Evolutionary conservation across 1,140 invertebrate species (phyloP).

Genomic region (Hestina assimilis): DNA sequence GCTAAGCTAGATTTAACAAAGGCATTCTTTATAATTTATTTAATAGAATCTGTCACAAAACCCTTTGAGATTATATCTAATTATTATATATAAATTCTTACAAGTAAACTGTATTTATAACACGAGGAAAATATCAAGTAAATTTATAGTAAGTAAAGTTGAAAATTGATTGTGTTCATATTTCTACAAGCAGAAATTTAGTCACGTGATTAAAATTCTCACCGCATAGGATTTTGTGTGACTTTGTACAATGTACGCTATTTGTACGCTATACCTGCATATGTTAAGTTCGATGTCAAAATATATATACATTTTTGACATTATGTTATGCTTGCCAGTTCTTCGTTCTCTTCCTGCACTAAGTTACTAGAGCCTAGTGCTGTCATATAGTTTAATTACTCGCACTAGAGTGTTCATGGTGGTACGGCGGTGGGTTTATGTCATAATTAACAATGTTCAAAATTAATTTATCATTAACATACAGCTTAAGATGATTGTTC

Average conservation of each 20-base stretch:
- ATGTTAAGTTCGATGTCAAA: neutral
- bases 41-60: too few relatives aligned
- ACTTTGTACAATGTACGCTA: conserved; percentile 7
- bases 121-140: too few relatives aligned
- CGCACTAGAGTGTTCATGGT: conserved; percentile 60
- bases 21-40: too few relatives aligned
- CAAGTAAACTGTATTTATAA: too few relatives aligned
- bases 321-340: conserved; percentile 25
- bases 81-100: too few relatives aligned
- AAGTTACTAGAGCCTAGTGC: conserved; percentile 18
- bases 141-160: too few relatives aligned
- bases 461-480: conserved; percentile 12
- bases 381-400: conserved; percentile 31
- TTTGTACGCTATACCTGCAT: too few relatives aligned
- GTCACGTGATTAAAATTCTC: too few relatives aligned
- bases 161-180: too few relatives aligned
- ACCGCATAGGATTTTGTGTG: conserved; percentile 5
- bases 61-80: too few relatives aligned
- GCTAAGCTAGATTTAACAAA: too few relatives aligned
- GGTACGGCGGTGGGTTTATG: conserved; percentile 74
- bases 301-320: neutral
- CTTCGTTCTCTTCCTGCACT: conserved; percentile 2
- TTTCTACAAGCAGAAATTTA: too few relatives aligned
- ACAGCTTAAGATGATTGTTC: neutral
- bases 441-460: conserved; percentile 54